Base-by-base conservation (phyloP, 2,888 invertebrate genomes). In the Notodonta dromedarius region DNA sequence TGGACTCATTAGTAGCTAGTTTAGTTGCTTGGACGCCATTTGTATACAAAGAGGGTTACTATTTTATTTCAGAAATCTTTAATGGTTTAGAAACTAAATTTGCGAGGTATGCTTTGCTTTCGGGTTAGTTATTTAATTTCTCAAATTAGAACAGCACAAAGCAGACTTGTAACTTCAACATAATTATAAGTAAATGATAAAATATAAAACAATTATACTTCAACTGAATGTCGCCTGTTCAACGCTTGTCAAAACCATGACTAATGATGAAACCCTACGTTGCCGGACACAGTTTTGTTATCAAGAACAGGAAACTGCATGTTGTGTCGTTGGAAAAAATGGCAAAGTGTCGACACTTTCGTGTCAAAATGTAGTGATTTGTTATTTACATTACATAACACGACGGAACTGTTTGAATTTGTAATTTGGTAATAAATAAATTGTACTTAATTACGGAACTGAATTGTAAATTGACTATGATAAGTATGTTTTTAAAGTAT, bases 271-370 rank as follows among this genome's bases (percentile, higher is more conserved):
- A 32, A 14, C 35, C 35, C 55, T 44, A 44, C 44, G 62, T 65
- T 63, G 67, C 69, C 71, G 71, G 74, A 73, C 70, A 68, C 62
- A 61, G 71, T 79, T 82, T 83, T 67, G 68, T 78, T 79, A 83
- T 83, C 81, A 73, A 50, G 57, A 77, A 69, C 79, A 76, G 82
- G 80, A 82, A 82, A 77, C 72, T 67, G 65, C 13, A n/a, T 62
- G 60, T 65, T 70, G 62, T 70, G 72, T 73, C 70, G 67, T 72
- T 63, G 67, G 64, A 69, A 69, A n/a, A 74, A 69, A 76, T 66
- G 65, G 60, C 61, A 63, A 53, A 63, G 70, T 75, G 77, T 78
- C 75, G 69, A 76, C 74, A 72, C 67, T 59, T 66, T 63, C 62
- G 61, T 51, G 59, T 57, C 52, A 60, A 48, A 57, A 65, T 13